Base-by-base conservation (phyloP, 2,888 invertebrate genomes). In the Gnatocerus cornutus region DNA sequence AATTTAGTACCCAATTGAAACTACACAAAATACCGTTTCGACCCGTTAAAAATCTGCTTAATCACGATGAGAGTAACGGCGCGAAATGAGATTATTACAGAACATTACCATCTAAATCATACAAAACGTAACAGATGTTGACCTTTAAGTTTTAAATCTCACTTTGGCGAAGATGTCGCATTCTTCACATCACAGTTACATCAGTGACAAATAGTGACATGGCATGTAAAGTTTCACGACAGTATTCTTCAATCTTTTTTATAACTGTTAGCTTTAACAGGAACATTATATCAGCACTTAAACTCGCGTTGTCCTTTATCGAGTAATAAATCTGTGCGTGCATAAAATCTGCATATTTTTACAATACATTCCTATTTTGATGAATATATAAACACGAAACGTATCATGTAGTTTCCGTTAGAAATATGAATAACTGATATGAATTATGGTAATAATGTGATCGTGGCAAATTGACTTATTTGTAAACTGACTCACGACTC, bases 11-110 rank as follows among this genome's bases (percentile, higher is more conserved):
- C n/a, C n/a, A n/a, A n/a, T n/a, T n/a, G n/a, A n/a, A n/a, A n/a
- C n/a, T 33, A 58, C 45, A 55, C n/a, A 8, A 21, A 43, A 45
- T 58, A 45, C 58, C 58, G 58, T 58, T 58, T 29, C 21, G n/a
- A n/a, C n/a, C 4, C 4, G 21, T 10, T 37, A 55, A 55, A 21
- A 55, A 14, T 55, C 41, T 21, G 56, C 56, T 41, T 56, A 55
- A 12, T 55, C 37, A 33, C 33, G 37, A 2, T 37, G 16, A 16
- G 10, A 41, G 14, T 56, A 56, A 56, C 56, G 56, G 56, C n/a
- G 9, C n/a, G 41, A 10, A 27, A 48, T 37, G 6, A 5, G 37
- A 37, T 37, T 8, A 37, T 37, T 21, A 21, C 21, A 21, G 21
- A 21, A 7, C 33, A 9, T 33, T 9, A 33, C 6, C 7, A 33